Conservation (phyloP, 2,113 vertebrate genomes). For the Hydrochoerus hydrochaeris region DNA sequence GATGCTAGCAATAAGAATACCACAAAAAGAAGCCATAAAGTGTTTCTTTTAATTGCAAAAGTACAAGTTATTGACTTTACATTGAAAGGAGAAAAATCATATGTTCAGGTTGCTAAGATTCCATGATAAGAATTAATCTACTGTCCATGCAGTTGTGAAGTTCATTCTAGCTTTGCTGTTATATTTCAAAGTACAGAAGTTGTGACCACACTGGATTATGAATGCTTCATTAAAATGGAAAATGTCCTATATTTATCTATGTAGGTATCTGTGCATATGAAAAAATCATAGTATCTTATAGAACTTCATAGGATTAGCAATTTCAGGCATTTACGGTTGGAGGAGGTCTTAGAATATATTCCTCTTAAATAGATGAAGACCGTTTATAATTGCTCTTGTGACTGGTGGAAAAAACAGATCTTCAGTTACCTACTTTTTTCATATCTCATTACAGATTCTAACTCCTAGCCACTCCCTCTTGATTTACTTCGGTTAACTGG, state of each 20-base stretch:
- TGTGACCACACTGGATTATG: not conserved
- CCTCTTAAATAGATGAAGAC: not conserved
- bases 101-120: not conserved
- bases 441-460: not conserved
- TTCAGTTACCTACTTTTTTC: not conserved
- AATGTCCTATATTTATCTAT: not conserved
- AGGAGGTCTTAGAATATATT: not conserved
- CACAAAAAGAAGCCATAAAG: not conserved
- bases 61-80: not conserved
- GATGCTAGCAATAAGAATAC: not conserved
- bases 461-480: not conserved
- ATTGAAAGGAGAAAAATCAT: not conserved
- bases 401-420: not conserved
- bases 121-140: not conserved
- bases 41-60: not conserved
- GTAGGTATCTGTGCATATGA: not conserved
- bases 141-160: not conserved
- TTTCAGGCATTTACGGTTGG: not conserved
- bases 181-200: not conserved
- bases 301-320: not conserved
- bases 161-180: not conserved
- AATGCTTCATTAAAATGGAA: not conserved
- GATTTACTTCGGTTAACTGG: not conserved
- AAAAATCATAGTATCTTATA: not conserved
- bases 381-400: not conserved